These are phyloP conservation scores for Agonopterix alstromeriana DNA, from an alignment of 2,888 invertebrate species.

Conservation along the genomic window DNA sequence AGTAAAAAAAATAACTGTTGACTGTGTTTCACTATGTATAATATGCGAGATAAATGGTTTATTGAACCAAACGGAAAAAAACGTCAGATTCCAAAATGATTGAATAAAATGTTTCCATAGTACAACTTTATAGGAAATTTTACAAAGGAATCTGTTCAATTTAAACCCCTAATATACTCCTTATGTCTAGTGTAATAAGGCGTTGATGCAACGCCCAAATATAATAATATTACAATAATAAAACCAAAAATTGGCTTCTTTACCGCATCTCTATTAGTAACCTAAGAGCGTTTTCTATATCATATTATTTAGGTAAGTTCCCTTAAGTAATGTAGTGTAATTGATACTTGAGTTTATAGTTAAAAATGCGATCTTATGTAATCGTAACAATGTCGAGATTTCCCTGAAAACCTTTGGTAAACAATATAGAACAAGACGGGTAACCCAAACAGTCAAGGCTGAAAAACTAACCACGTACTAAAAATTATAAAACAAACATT, in stretches of 20 bases:
- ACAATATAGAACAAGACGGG: no score
- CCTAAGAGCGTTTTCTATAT: constrained; percentile 63
- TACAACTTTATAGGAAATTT: background rate
- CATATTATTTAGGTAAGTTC: constrained; percentile 56
- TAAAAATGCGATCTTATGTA: constrained; percentile 3
- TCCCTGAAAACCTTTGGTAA: background rate
- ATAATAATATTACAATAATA: constrained; percentile 42
- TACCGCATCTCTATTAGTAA: constrained; percentile 53
- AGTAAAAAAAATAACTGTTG: no score
- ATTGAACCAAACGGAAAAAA: no score
- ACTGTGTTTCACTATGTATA: no score
- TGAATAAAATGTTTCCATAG: background rate
- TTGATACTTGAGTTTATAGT: constrained; percentile 20
- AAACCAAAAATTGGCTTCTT: constrained; percentile 70
- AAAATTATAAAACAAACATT: no score
- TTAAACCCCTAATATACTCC: constrained; percentile 17
- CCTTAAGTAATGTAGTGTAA: constrained; percentile 36
- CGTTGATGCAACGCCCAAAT: constrained; percentile 35
- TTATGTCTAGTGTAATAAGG: constrained; percentile 34
- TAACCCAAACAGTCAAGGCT: no score
- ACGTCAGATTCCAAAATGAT: no score
- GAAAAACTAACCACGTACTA: no score
- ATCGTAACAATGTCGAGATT: background rate
- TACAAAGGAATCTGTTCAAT: constrained; percentile 17
- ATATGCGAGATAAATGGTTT: no score